Percentiles rank a stretch among this genome's conserved stretches.
Evolutionary conservation across 2,113 vertebrate genomes (phyloP).

Genomic region (Silurus glanis): DNA sequence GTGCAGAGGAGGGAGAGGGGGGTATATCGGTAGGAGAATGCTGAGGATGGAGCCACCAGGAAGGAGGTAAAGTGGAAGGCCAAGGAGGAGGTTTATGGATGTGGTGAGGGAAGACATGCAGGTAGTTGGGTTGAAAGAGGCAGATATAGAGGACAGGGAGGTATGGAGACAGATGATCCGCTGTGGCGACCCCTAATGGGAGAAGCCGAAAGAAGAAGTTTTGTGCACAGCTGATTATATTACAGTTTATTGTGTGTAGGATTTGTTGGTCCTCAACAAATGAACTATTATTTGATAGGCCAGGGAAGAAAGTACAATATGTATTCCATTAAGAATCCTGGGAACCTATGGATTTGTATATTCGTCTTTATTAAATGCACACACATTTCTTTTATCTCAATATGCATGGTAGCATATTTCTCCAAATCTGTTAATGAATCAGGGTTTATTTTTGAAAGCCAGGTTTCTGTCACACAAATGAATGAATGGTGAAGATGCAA

Average conservation of each 20-base stretch:
- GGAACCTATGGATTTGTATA: not conserved
- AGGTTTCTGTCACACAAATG: not conserved
- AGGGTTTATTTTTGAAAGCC: not conserved
- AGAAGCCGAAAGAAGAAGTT: not conserved
- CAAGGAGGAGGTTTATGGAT: too few relatives aligned
- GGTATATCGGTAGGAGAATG: too few relatives aligned
- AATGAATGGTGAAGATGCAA: not conserved
- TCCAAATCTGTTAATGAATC: not conserved
- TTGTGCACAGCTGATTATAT: not conserved
- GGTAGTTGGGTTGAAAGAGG: too few relatives aligned
- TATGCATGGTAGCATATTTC: not conserved
- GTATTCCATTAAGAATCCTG: not conserved
- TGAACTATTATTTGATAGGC: not conserved
- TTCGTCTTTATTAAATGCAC: constrained; percentile 1
- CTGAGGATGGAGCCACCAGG: too few relatives aligned
- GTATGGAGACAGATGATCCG: too few relatives aligned
- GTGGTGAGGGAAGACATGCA: too few relatives aligned
- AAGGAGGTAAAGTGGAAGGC: too few relatives aligned
- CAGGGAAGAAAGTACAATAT: not conserved
- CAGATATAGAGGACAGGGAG: too few relatives aligned
- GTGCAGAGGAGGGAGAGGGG: too few relatives aligned
- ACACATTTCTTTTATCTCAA: not conserved
- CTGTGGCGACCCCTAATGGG: too few relatives aligned
- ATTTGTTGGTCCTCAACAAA: not conserved
- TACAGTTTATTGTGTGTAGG: not conserved